A percentile compares a stretch with the other conserved stretches of the same genome.
Conservation (phyloP, 2,797 vertebrate species). For the Microtus californicus region DNA sequence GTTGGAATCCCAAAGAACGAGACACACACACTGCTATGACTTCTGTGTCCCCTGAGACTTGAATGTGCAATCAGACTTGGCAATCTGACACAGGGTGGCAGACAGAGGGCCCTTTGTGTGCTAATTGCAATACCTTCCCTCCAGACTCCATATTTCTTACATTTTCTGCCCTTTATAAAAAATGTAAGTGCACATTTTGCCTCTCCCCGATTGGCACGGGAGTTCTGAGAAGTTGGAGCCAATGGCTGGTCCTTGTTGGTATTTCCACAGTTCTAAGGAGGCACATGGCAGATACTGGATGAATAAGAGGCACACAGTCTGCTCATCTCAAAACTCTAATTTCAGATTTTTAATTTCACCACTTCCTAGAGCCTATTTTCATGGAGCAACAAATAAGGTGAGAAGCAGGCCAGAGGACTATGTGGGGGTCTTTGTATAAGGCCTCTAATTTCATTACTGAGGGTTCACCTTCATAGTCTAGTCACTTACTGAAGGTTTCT, state of each 20-base stretch:
- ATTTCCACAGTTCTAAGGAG: neutral
- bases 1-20: neutral
- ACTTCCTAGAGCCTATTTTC: neutral
- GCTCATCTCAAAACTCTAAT: neutral
- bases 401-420: neutral
- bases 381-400: neutral
- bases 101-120: neutral
- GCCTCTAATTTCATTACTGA: neutral
- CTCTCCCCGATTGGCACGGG: neutral
- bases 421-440: neutral
- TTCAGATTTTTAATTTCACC: constrained; percentile 23
- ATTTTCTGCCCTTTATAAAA: neutral
- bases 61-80: neutral
- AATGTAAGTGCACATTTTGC: neutral
- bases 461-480: neutral
- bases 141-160: neutral
- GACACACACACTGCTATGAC: neutral
- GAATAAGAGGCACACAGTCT: neutral
- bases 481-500: neutral
- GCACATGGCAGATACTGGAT: neutral
- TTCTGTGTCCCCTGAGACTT: neutral
- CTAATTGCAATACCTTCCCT: neutral
- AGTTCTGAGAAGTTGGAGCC: neutral
- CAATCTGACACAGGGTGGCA: neutral
- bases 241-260: neutral